Evolutionary conservation across 2,888 invertebrate genomes (phyloP), one percentile per base, ranked within the genome.

Genomic region (Tetropium fuscum): DNA sequence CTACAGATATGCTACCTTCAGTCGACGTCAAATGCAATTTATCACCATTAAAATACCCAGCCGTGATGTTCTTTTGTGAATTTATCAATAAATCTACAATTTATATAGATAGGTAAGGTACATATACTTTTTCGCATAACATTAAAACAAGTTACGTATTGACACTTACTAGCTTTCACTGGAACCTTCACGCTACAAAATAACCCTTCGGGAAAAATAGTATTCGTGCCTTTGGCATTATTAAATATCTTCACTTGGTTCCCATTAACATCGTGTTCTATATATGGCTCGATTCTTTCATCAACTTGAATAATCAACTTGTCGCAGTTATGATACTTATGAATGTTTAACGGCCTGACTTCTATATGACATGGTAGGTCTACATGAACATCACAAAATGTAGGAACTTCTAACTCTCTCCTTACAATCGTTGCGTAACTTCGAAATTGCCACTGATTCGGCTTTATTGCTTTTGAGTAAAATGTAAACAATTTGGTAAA

Each of bases 101-200:
- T 8, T 15, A 10, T 27, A n/a, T 27, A 8, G 10, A 27, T 8
- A 27, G 10, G 10, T 27, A 27, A 27, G 8, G 10, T 27, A 40
- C 1, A 19, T 1, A 18, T 18, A 3, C 5, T 40, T 18, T 16
- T 5, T 27, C 10, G 8, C 16, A 7, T 22, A 11, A 16, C n/a
- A 16, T 2, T 8, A 48, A 40, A 25, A 20, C 6, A 47, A n/a
- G n/a, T n/a, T n/a, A n/a, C n/a, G n/a, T 19, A 8, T 4, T 45
- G 22, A 34, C 40, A 69, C 72, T 63, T 71, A 79, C 79, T 78
- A 47, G 80, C 77, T 76, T 80, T 80, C 8, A 79, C 68, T n/a
- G 80, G 79, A 11, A 76, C 74, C 58, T 75, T 71, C 19, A 80
- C 68, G 19, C 63, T 69, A 53, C 75, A 77, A 27, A 62, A 60